Evolutionary conservation across 2,797 vertebrate species (phyloP), one percentile per base, ranked within the genome.

Genomic region (Harpagifer antarcticus): DNA sequence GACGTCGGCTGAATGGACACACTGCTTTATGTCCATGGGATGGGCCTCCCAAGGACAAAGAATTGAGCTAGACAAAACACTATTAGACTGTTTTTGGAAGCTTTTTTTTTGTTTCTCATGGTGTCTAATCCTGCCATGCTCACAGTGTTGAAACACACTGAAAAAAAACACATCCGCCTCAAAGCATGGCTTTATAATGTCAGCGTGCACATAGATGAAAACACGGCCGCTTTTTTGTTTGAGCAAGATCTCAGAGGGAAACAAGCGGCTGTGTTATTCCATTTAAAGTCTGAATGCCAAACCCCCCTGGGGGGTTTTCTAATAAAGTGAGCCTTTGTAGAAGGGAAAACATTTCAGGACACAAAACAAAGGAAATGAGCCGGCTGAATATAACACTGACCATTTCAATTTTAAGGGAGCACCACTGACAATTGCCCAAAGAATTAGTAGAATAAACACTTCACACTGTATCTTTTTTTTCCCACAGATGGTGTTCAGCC

Each of bases 21-120:
- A 81, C 71, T 81, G 83, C 82, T 88, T 91, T 89, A 92, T 91
- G 90, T 92, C 80, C 79, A 90, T 45, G 83, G 86, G 92, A 91
- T 66, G 74, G 87, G 86, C 88, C 84, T 86, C 89, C 84, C 89
- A 90, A 91, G 90, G 90, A 95, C 92, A 94, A 94, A 94, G 91
- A 86, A 88, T 56, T 61, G 81, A 76, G 71, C 81, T 78, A 91
- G 85, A 95, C 90, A 94, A 94, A 90, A 91, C 89, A 91, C 89
- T 88, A 88, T 91, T 85, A 88, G 87, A 72, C 74, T 15, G 74
- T 84, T 84, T 89, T 89, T 83, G 50, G 78, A 83, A 67, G 74
- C 62, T 68, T 85, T 89, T 78, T 79, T 85, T 72, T 81, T 76
- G 77, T 81, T 88, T 88, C 84, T 83, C 70, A 87, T 90, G 82